Evolutionary conservation across 2,888 invertebrate species (phyloP).

Genomic region (Cataglyphis altisquamis): DNA sequence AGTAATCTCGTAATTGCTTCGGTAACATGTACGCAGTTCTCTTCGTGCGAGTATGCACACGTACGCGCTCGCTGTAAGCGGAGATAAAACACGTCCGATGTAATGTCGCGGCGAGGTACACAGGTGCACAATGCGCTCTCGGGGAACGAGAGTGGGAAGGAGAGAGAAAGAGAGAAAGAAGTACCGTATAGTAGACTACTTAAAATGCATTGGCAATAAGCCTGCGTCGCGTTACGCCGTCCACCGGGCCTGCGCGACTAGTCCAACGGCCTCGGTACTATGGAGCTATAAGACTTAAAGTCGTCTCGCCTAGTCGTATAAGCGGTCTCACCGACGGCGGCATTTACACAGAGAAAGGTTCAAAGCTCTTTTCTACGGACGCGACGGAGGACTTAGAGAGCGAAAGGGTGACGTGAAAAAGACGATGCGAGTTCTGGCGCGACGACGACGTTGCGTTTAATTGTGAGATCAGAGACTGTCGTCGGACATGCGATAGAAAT

Average conservation of each 20-base stretch:
- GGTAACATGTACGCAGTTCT: slow-evolving; percentile 17
- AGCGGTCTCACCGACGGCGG: slow-evolving; percentile 64
- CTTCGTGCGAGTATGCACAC: slow-evolving; percentile 22
- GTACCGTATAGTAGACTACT: slow-evolving; percentile 81
- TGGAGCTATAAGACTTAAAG: slow-evolving; percentile 71
- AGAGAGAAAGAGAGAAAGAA: slow-evolving; percentile 51
- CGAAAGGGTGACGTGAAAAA: slow-evolving; percentile 17
- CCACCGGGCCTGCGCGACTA: slow-evolving; percentile 71
- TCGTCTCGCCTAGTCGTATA: slow-evolving; percentile 72
- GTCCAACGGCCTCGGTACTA: slow-evolving; percentile 70
- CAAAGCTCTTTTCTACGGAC: slow-evolving; percentile 38
- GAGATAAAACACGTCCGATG: slow-evolving; percentile 49
- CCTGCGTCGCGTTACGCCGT: slow-evolving; percentile 82
- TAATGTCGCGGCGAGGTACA: slow-evolving; percentile 70
- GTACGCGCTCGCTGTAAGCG: slow-evolving; percentile 30
- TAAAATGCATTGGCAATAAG: slow-evolving; percentile 86
- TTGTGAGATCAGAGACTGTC: not conserved
- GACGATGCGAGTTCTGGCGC: slow-evolving; percentile 17
- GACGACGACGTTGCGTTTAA: slow-evolving; percentile 14
- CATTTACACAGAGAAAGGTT: slow-evolving; percentile 68
- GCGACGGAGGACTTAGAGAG: slow-evolving; percentile 14
- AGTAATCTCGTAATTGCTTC: slow-evolving; percentile 13
- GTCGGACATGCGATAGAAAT: not conserved
- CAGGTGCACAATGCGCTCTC: slow-evolving; percentile 79
- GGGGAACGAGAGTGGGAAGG: slow-evolving; percentile 27